Conservation (phyloP, 2,888 invertebrate species). For the Xanthorhoe designata region DNA sequence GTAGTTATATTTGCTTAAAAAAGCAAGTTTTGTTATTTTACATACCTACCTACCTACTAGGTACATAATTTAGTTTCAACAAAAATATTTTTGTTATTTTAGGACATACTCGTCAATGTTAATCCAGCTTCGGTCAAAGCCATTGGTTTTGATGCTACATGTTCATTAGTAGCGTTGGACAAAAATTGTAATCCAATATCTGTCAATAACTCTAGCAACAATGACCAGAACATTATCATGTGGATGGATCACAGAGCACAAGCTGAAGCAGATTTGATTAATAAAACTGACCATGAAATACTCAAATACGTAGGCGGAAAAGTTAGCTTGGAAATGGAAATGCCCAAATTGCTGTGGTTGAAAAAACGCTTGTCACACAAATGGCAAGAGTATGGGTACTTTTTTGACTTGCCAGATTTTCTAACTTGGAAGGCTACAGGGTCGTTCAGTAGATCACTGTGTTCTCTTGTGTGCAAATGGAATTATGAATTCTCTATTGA, state of each 20-base stretch:
- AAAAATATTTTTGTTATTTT: slow-evolving; percentile 36
- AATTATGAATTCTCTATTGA: slow-evolving; percentile 90
- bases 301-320: slow-evolving; percentile 95
- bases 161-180: slow-evolving; percentile 94
- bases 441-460: slow-evolving; percentile 91
- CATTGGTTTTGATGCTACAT: slow-evolving; percentile 98
- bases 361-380: slow-evolving; percentile 89
- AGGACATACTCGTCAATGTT: slow-evolving; percentile 87
- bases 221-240: slow-evolving; percentile 93
- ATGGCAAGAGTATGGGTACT: slow-evolving; percentile 90
- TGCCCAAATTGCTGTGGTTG: slow-evolving; percentile 97
- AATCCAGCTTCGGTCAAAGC: slow-evolving; percentile 88
- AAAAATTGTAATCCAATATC: slow-evolving; percentile 88
- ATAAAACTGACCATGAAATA: slow-evolving; percentile 89
- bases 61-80: not conserved
- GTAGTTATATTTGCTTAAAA: too few species aligned
- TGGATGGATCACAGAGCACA: slow-evolving; percentile 97
- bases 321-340: slow-evolving; percentile 98
- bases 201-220: slow-evolving; percentile 87
- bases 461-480: slow-evolving; percentile 98
- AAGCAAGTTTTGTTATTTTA: too few species aligned
- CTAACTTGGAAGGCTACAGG: slow-evolving; percentile 96
- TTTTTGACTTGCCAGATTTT: slow-evolving; percentile 97
- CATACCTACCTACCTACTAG: not conserved
- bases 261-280: slow-evolving; percentile 92